Evolutionary conservation across 2,797 vertebrate genomes (phyloP).

Genomic region (Setipinna tenuifilis): DNA sequence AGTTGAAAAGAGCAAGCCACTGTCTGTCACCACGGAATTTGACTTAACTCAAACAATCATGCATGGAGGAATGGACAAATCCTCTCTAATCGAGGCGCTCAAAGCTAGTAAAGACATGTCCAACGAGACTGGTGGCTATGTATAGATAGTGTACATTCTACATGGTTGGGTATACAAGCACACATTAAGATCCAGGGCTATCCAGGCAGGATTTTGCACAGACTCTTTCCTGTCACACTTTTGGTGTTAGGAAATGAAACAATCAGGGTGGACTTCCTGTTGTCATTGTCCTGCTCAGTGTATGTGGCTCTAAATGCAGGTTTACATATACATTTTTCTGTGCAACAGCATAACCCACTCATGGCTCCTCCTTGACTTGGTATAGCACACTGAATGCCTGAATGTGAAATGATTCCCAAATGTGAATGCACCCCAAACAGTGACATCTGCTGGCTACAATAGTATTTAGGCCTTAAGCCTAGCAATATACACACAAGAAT

Average conservation of each 20-base stretch:
- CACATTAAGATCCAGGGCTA: background rate
- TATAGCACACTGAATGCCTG: background rate
- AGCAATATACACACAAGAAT: background rate
- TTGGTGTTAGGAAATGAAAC: background rate
- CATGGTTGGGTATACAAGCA: background rate
- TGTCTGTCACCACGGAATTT: no score
- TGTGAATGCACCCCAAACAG: background rate
- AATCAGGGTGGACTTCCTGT: background rate
- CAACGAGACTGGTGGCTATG: no score
- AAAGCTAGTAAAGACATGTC: no score
- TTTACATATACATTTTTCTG: no score
- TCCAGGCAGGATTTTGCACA: background rate
- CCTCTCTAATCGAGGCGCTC: no score
- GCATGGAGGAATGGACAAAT: no score
- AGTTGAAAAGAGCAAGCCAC: no score
- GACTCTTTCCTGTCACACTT: background rate
- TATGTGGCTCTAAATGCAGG: no score
- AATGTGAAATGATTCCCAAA: conserved; percentile 17
- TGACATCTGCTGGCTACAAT: conserved; percentile 45
- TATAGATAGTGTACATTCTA: no score
- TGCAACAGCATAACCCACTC: background rate
- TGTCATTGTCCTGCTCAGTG: no score
- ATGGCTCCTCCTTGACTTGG: background rate
- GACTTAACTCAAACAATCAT: no score
- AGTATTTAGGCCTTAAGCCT: background rate